Evolutionary conservation across 2,888 invertebrate genomes (phyloP).

Genomic region (Apotomis turbidana): DNA sequence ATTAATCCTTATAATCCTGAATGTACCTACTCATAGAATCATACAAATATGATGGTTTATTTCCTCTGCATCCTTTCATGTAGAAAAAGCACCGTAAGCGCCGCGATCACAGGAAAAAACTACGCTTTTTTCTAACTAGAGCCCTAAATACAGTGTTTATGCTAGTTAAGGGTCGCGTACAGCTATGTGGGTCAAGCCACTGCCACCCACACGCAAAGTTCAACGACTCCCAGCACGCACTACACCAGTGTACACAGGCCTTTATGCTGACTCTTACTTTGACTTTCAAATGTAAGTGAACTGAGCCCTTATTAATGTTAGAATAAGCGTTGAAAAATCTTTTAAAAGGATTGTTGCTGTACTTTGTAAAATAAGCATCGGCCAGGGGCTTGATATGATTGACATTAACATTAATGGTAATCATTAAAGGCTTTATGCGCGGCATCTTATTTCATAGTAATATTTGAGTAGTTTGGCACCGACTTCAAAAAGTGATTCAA

Average conservation of each 20-base stretch:
- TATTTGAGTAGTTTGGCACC: too few species aligned
- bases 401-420: too few species aligned
- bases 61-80: neutral
- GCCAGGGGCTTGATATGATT: too few species aligned
- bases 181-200: conserved; percentile 36
- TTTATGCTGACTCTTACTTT: conserved; percentile 29
- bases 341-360: conserved; percentile 1
- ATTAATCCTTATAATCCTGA: too few species aligned
- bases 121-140: neutral
- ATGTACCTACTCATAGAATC: too few species aligned
- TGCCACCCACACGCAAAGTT: conserved; percentile 31
- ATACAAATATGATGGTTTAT: neutral
- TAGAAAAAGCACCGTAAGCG: neutral
- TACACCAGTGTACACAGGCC: conserved; percentile 16
- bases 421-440: too few species aligned
- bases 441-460: too few species aligned
- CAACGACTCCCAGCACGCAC: conserved; percentile 33
- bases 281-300: conserved; percentile 29
- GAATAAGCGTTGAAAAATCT: conserved; percentile 1
- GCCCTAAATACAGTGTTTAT: neutral
- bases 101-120: neutral
- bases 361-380: neutral
- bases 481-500: too few species aligned
- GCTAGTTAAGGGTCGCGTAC: neutral
- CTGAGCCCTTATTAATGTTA: conserved; percentile 13